Evolutionary conservation across 2,113 vertebrate species (phyloP), one percentile per base, ranked within the genome.

Genomic region (Trogon melanurus): DNA sequence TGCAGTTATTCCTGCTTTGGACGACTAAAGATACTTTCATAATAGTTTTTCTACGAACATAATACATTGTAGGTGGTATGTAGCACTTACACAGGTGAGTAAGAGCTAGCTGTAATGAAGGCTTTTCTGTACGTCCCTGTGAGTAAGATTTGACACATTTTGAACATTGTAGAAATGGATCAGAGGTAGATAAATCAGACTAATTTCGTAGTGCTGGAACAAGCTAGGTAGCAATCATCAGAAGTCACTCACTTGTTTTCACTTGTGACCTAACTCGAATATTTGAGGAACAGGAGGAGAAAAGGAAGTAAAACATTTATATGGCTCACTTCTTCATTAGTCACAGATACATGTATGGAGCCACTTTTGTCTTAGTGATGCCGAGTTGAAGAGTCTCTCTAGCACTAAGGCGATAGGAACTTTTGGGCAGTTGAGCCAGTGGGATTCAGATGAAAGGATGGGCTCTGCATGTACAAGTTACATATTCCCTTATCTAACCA

Each of bases 21-120:
- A 94, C 71, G 62, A 91, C 58, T 61, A 91, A 83, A 85, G 38
- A 22, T 88, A 78, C 38, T 89, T 91, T 76, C 41, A 57, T 78
- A 62, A 51, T 44, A 65, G 38, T 66, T 60, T 88, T 94, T 73
- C 44, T 78, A 30, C n/a, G 48, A 78, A 56, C 36, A 60, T 81
- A 50, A 78, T 67, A 88, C 91, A 53, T 29, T 82, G 47, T 85
- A 91, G 87, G 78, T 85, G 64, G 30, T 60, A 56, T 48, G 25
- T 90, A 64, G 79, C 54, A 66, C 54, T 84, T 95, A 65, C 16
- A 72, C 19, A 69, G 62, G 25, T 62, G 54, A 96, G 61, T 21
- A 73, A 74, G 72, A 90, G 56, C 38, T 83, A 71, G 48, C 65
- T 93, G 45, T 74, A 83, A 70, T 22, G 27, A 90, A 74, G 45